Conservation (phyloP, 2,888 invertebrate genomes). For the Lycocerus yunnanus region DNA sequence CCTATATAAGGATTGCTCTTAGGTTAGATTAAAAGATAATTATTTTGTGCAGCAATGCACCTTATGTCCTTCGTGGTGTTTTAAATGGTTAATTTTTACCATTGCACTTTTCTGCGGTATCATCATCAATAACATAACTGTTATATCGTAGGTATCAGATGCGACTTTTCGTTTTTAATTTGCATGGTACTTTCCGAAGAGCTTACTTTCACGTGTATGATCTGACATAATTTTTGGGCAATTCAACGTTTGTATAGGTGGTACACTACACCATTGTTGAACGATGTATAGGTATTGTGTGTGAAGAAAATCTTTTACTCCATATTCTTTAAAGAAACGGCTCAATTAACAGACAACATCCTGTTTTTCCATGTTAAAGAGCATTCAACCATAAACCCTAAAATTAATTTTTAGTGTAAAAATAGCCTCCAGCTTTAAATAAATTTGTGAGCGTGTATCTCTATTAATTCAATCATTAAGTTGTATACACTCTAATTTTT, state of each 20-base stretch:
- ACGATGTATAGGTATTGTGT: background rate
- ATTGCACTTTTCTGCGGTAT: background rate
- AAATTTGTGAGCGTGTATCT: constrained; percentile 1
- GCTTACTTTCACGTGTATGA: background rate
- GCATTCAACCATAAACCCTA: background rate
- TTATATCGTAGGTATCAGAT: background rate
- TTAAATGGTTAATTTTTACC: background rate
- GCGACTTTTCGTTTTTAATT: background rate
- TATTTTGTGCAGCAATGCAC: background rate
- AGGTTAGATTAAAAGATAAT: background rate
- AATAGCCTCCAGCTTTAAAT: background rate
- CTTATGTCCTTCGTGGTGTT: background rate
- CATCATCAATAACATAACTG: background rate
- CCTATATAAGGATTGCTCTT: background rate
- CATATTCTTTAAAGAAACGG: background rate
- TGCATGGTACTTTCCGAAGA: background rate
- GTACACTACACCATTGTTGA: background rate
- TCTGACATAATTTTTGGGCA: background rate
- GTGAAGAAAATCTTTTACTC: background rate
- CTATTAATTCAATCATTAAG: background rate
- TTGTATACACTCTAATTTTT: background rate
- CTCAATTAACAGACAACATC: constrained; percentile 1
- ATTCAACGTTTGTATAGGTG: background rate
- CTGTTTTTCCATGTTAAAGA: background rate
- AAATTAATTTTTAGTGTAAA: constrained; percentile 3